Base-by-base conservation (phyloP, 2,888 invertebrate genomes). In the Papilio demoleus region DNA sequence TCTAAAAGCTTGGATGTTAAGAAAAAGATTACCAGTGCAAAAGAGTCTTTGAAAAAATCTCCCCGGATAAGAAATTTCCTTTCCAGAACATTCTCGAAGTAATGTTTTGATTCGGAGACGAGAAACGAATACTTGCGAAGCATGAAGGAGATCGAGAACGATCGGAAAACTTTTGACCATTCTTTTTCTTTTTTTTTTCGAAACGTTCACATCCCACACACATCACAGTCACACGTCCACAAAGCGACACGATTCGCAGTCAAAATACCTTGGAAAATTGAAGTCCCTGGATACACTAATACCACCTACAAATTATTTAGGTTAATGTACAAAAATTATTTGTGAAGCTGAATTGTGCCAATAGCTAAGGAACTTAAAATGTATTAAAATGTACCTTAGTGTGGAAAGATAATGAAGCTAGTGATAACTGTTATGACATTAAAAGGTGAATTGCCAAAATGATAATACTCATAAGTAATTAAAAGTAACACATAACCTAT, bases 1-100 rank as follows among this genome's bases (percentile, higher is more conserved):
- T 71, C 76, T 92, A 36, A n/a, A n/a, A 91, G 88, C 71, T 81
- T 92, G 65, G 92, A 92, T 75, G 92, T 92, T 75, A 92, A 92
- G 73, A n/a, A n/a, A 91, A 88, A 71, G 92, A 92, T 59, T 89
- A 86, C 89, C 87, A 0, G 76, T 85, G 76, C 92, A 86, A 72
- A 89, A 88, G 8, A 86, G 86, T 71, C 83, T 92, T 83, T n/a
- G n/a, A 92, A 92, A 4, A 92, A 92, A 70, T 92, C 92, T 0
- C 92, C 92, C 0, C 92, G 92, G 40, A 92, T 92, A 31, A 88
- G 79, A 11, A 90, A 92, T 71, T 92, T n/a, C n/a, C n/a, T n/a
- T n/a, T 92, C 79, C 91, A 92, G 75, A 90, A 84, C 69, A 79
- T 92, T 77, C 73, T 91, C 17, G 88, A 86, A 61, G 75, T 85